Conservation (phyloP, 2,797 vertebrate genomes). For the Typhlichthys eigenmanni region DNA sequence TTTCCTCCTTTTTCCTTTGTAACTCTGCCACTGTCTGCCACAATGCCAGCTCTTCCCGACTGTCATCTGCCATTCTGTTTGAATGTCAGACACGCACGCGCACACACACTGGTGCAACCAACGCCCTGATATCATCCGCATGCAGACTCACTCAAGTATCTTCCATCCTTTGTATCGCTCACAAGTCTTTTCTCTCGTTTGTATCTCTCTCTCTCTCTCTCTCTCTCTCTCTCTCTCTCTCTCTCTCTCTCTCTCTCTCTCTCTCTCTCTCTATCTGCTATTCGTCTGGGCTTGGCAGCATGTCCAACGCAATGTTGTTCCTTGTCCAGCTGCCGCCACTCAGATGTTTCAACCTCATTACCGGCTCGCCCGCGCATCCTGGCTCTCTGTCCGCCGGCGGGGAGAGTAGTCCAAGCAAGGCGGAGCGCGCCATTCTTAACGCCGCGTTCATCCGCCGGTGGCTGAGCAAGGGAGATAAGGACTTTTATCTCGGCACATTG, state of each 20-base stretch:
- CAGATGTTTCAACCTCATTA: constrained; percentile 50
- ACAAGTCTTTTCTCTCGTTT: constrained; percentile 28
- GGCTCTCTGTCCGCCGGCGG: constrained; percentile 36
- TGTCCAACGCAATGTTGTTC: constrained; percentile 44
- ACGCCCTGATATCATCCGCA: constrained; percentile 52
- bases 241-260: constrained; percentile 26
- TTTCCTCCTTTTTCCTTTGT: constrained; percentile 46
- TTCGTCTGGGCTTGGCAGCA: constrained; percentile 33
- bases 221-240: constrained; percentile 20
- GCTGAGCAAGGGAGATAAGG: constrained; percentile 49
- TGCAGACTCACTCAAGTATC: constrained; percentile 44
- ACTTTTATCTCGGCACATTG: constrained; percentile 48
- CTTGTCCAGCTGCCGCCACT: constrained; percentile 40
- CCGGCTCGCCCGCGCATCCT: constrained; percentile 25
- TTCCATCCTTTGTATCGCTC: constrained; percentile 14
- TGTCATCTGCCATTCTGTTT: constrained; percentile 63
- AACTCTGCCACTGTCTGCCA: constrained; percentile 46
- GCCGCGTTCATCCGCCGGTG: constrained; percentile 49
- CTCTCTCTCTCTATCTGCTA: not conserved
- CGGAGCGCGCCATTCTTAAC: constrained; percentile 27
- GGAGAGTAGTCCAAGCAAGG: constrained; percentile 28
- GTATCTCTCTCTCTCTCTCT: constrained; percentile 18
- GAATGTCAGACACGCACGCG: constrained; percentile 55
- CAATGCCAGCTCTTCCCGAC: constrained; percentile 47
- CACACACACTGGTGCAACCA: constrained; percentile 22